A percentile compares a stretch with the other conserved stretches of the same genome.
Evolutionary conservation across 1,140 invertebrate species (phyloP).

Genomic region (Calosoma granatense): DNA sequence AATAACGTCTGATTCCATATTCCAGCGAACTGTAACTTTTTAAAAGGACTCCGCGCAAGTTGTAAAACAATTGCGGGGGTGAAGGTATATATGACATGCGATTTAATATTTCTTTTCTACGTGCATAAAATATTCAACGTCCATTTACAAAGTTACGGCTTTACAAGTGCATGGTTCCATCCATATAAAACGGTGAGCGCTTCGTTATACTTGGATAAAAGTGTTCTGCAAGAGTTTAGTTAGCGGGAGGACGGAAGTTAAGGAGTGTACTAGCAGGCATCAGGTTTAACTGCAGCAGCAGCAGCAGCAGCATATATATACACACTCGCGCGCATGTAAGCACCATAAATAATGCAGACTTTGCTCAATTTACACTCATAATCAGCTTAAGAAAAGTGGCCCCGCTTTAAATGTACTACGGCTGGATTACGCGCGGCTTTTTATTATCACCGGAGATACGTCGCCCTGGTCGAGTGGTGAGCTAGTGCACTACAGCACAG

Average conservation of each 20-base stretch:
- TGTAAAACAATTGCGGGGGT: conserved; percentile 7
- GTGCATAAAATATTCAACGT: conserved; percentile 5
- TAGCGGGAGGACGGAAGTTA: no score
- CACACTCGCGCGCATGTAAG: conserved; percentile 34
- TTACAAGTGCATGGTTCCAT: no score
- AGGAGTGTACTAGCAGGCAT: not conserved
- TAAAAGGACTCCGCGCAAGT: not conserved
- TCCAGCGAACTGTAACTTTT: not conserved
- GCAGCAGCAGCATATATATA: not conserved
- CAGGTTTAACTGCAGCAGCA: no score
- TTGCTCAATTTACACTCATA: conserved; percentile 38
- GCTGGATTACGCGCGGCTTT: conserved; percentile 28
- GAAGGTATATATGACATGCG: conserved; percentile 5
- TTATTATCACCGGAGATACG: conserved; percentile 20
- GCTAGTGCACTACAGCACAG: no score
- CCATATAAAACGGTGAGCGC: no score
- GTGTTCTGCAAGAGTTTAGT: no score
- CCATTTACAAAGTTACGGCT: conserved; percentile 1
- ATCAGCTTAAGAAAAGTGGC: conserved; percentile 38
- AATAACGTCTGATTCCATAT: not conserved
- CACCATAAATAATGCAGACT: conserved; percentile 36
- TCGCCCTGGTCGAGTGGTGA: not conserved
- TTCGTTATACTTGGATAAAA: no score
- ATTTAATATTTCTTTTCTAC: conserved; percentile 6
- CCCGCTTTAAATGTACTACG: conserved; percentile 34